Conservation (phyloP, 2,797 vertebrate genomes). For the Microctenopoma stevenorrisi region DNA sequence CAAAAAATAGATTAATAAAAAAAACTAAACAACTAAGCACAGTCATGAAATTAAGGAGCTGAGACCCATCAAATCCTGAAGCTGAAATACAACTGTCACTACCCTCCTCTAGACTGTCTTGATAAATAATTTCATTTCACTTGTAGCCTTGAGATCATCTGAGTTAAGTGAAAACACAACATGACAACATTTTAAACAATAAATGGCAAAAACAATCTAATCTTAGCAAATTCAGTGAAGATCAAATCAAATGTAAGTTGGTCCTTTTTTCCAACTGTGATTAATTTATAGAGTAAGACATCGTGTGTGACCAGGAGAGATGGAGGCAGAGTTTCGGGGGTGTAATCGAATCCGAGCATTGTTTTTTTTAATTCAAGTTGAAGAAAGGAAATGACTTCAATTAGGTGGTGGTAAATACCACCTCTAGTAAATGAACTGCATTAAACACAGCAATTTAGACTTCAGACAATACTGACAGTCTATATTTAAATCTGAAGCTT, state of each 20-base stretch:
- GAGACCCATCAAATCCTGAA: constrained; percentile 35
- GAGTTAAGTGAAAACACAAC: constrained; percentile 17
- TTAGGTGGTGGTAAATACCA: background rate
- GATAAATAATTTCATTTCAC: constrained; percentile 36
- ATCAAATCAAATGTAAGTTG: constrained; percentile 26
- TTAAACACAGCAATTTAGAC: background rate
- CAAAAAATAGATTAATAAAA: constrained; percentile 77
- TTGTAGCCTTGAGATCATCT: constrained; percentile 24
- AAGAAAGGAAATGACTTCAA: no score
- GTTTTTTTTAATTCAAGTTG: background rate
- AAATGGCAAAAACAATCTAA: constrained; percentile 1
- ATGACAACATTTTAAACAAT: constrained; percentile 15
- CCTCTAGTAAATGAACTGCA: background rate
- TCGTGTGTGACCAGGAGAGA: constrained; percentile 22
- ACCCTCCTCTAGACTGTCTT: constrained; percentile 15
- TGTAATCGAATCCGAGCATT: background rate
- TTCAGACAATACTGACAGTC: constrained; percentile 2
- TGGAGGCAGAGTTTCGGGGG: background rate
- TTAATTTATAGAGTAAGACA: constrained; percentile 55
- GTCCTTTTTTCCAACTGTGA: constrained; percentile 21
- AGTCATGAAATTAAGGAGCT: constrained; percentile 46
- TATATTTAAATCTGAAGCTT: background rate
- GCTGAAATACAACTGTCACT: constrained; percentile 25
- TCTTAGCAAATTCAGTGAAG: constrained; percentile 17
- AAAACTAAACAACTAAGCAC: constrained; percentile 1